These are phyloP conservation scores for Gopherus flavomarginatus DNA, from an alignment of 2,113 vertebrate species.

Conservation along the genomic window DNA sequence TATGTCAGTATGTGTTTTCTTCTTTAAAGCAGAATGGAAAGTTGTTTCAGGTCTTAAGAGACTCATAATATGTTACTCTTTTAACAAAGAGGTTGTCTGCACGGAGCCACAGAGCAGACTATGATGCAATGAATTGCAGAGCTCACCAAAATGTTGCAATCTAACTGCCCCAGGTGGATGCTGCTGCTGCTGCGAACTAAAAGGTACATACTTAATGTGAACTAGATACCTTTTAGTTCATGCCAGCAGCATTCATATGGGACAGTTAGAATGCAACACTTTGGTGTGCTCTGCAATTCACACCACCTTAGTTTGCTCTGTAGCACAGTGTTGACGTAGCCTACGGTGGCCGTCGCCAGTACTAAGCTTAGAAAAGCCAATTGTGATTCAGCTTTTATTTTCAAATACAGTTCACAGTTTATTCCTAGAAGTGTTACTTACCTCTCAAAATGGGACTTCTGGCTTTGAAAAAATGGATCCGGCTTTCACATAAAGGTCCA, in stretches of 20 bases:
- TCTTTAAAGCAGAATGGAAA: not conserved
- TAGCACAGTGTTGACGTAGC: not conserved
- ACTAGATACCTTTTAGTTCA: not conserved
- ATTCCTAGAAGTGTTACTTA: slow-evolving; percentile 8
- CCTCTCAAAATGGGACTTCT: slow-evolving; percentile 4
- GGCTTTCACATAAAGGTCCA: not conserved
- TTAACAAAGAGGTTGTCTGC: not conserved
- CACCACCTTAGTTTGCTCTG: not conserved
- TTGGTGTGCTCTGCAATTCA: not conserved
- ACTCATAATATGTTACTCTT: not conserved
- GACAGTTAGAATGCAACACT: not conserved
- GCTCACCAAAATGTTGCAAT: not conserved
- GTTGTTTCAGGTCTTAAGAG: not conserved
- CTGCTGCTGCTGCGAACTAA: not conserved
- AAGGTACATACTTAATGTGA: not conserved
- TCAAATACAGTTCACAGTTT: slow-evolving; percentile 21
- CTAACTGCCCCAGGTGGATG: not conserved
- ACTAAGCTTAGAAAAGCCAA: fast-evolving
- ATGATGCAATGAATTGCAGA: not conserved
- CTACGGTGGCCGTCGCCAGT: not conserved
- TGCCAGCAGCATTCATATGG: not conserved
- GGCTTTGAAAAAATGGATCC: not conserved
- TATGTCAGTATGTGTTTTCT: not conserved
- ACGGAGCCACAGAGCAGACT: not conserved
- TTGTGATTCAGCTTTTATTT: slow-evolving; percentile 7